Evolutionary conservation across 2,888 invertebrate genomes (phyloP).

Genomic region (Nephrotoma appendiculata): DNA sequence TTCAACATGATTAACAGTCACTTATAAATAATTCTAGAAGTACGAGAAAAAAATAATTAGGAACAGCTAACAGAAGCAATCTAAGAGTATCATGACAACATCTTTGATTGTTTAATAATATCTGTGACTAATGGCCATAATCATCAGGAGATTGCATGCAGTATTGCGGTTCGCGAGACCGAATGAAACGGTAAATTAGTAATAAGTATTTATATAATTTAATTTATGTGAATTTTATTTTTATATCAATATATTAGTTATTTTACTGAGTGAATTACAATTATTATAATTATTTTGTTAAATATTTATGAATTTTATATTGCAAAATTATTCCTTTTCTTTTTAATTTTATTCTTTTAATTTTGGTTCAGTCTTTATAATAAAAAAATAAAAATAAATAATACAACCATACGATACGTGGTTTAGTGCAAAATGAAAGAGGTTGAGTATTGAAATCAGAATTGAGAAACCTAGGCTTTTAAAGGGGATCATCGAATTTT

Average conservation of each 20-base stretch:
- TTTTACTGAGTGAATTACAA: not conserved
- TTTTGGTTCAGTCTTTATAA: not conserved
- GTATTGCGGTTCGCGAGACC: not conserved
- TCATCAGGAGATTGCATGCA: not conserved
- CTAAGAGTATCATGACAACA: not conserved
- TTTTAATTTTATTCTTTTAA: not conserved
- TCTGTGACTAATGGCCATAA: not conserved
- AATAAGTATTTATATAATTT: not conserved
- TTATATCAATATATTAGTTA: not conserved
- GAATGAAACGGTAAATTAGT: not conserved
- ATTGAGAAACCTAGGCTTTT: not conserved
- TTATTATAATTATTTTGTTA: not conserved
- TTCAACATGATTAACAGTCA: not conserved
- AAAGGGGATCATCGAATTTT: not conserved
- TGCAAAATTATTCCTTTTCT: not conserved
- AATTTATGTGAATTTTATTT: not conserved
- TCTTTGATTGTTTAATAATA: not conserved
- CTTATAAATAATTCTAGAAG: not conserved
- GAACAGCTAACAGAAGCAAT: not conserved
- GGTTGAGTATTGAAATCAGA: not conserved
- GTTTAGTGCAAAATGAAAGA: not conserved
- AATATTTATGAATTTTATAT: not conserved
- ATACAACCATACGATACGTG: not conserved
- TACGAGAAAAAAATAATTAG: not conserved
- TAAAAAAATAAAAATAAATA: not conserved